Conservation (phyloP, 2,797 vertebrate genomes). For the Scolopax rusticola region DNA sequence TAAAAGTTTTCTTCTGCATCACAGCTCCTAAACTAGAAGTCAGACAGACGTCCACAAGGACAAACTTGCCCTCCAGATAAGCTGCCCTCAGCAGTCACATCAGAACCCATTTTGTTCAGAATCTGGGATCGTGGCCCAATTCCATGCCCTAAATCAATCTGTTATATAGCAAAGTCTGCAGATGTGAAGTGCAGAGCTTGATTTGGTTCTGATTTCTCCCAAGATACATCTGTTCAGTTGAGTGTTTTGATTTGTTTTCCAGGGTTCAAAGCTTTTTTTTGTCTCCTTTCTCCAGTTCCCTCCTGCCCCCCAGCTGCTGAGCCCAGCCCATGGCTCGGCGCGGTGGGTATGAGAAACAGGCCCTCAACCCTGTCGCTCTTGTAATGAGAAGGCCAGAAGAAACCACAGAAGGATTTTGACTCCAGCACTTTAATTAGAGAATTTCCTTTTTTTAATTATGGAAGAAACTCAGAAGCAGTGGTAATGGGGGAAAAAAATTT, state of each 20-base stretch:
- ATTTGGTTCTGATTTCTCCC: background rate
- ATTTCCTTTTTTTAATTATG: conserved; percentile 1
- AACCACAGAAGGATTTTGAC: background rate
- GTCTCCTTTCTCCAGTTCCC: background rate
- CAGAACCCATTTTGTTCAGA: background rate
- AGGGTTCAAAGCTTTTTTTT: background rate
- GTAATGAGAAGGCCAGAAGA: background rate
- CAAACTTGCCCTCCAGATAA: background rate
- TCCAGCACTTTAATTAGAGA: background rate
- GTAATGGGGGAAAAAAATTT: background rate
- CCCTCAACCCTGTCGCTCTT: background rate
- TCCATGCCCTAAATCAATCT: background rate
- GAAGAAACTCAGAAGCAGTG: background rate
- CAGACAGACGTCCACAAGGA: background rate
- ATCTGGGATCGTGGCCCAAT: background rate
- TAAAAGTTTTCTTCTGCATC: background rate
- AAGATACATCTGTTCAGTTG: background rate
- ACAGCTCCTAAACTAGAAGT: background rate
- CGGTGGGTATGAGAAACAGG: background rate
- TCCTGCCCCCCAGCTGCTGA: background rate
- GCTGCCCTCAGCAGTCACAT: background rate
- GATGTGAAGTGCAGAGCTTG: background rate
- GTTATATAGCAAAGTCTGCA: background rate
- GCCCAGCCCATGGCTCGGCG: background rate
- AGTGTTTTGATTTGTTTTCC: background rate